phyloP scores from a whole-genome alignment of 2,797 vertebrate species.

The Chelidonichthys spinosus region DNA sequence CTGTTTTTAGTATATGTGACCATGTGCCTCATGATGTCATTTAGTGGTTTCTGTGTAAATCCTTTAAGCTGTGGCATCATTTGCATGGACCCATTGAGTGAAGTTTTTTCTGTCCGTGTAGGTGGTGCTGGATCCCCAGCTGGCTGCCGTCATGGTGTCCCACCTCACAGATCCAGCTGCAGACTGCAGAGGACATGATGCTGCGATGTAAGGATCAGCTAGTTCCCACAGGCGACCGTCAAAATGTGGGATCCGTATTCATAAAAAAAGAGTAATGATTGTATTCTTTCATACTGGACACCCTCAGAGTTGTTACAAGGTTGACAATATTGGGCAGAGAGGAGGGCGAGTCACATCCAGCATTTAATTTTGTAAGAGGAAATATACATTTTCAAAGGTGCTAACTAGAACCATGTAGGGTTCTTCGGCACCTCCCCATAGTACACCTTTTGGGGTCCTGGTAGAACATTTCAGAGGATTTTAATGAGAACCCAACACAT shows the following conservation, averaged over 20 bases:
- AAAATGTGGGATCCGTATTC: background rate
- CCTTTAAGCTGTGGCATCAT: background rate
- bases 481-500: background rate
- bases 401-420: too few species aligned
- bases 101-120: slow-evolving; percentile 53
- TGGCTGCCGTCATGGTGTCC: slow-evolving; percentile 97
- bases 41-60: background rate
- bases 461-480: background rate
- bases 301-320: too few species aligned
- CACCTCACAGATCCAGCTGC: slow-evolving; percentile 89
- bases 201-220: slow-evolving; percentile 87
- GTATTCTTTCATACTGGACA: background rate
- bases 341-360: background rate
- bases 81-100: background rate
- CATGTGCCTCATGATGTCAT: background rate
- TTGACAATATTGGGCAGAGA: too few species aligned
- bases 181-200: slow-evolving; percentile 92
- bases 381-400: too few species aligned
- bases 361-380: background rate
- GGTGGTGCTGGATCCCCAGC: slow-evolving; percentile 91
- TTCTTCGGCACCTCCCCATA: too few species aligned
- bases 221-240: background rate
- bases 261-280: background rate
- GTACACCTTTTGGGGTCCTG: background rate
- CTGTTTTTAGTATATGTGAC: background rate